Percentiles rank a stretch among this genome's conserved stretches.
Evolutionary conservation across 2,888 invertebrate genomes (phyloP).

Genomic region (Erebia ligea): DNA sequence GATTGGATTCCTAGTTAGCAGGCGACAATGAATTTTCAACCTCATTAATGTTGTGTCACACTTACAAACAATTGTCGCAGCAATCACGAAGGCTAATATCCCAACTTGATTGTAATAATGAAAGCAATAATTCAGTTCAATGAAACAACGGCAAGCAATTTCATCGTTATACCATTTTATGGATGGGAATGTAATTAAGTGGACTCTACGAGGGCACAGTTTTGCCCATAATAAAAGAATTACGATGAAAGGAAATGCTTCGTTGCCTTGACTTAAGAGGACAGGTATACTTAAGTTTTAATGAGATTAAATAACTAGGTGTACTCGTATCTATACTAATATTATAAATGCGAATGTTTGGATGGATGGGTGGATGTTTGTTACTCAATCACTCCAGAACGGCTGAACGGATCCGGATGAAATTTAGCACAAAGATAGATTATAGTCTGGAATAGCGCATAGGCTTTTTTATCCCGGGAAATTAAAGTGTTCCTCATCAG

Average conservation of each 20-base stretch:
- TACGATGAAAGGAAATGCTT: background rate
- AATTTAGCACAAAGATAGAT: no score
- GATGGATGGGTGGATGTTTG: no score
- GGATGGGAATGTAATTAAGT: slow-evolving; percentile 21
- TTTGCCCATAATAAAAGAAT: background rate
- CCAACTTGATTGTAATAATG: slow-evolving; percentile 29
- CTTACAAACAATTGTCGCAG: slow-evolving; percentile 24
- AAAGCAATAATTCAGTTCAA: slow-evolving; percentile 22
- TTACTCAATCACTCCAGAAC: no score
- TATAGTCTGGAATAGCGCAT: no score
- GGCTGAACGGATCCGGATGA: no score
- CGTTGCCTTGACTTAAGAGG: no score
- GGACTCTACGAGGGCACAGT: background rate
- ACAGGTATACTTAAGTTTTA: background rate
- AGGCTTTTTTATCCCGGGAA: no score
- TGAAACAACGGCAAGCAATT: slow-evolving; percentile 24
- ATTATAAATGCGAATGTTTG: no score
- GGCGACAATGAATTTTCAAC: slow-evolving; percentile 6
- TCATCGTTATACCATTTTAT: slow-evolving; percentile 19
- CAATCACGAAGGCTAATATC: slow-evolving; percentile 25
- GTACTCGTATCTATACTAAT: no score
- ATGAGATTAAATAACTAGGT: background rate
- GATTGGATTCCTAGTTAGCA: slow-evolving; percentile 1
- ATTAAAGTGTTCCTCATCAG: no score
- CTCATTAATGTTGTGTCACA: slow-evolving; percentile 22